Conservation (phyloP, 2,888 invertebrate genomes). For the Tiliacea citrago region DNA sequence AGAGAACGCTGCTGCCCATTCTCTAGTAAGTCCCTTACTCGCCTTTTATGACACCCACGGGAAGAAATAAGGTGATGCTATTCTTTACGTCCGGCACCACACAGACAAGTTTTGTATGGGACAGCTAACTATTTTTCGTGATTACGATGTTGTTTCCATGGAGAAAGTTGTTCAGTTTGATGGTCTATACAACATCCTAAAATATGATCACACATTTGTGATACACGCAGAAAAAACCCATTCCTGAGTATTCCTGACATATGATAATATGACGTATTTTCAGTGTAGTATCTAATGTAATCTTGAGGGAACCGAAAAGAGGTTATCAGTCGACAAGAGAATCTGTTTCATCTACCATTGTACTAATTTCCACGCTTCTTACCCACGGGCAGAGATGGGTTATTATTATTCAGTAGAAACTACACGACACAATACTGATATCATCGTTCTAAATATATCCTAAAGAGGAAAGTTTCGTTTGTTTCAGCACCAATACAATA, state of each 20-base stretch:
- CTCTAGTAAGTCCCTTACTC: too few species aligned
- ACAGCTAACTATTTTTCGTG: too few species aligned
- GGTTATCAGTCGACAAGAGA: conserved; percentile 25
- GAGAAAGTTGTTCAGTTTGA: too few species aligned
- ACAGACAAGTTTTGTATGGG: too few species aligned
- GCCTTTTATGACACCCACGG: too few species aligned
- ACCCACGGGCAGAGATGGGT: conserved; percentile 22
- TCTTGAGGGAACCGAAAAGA: not conserved
- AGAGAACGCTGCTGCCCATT: too few species aligned
- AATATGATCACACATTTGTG: too few species aligned
- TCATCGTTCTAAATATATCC: conserved; percentile 54
- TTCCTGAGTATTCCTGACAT: not conserved
- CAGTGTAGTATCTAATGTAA: not conserved
- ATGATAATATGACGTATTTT: not conserved
- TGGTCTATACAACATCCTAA: too few species aligned
- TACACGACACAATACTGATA: conserved; percentile 41
- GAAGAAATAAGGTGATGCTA: too few species aligned
- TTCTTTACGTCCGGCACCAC: too few species aligned
- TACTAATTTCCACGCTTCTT: conserved; percentile 34
- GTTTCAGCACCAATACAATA: conserved; percentile 34
- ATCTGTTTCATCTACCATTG: conserved; percentile 5
- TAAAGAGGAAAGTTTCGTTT: conserved; percentile 42
- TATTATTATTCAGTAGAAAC: conserved; percentile 51
- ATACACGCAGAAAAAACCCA: not conserved
- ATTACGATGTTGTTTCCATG: too few species aligned